A percentile compares a stretch with the other conserved stretches of the same genome.
phyloP scores from a whole-genome alignment of 1,140 invertebrate genomes.

The Antheraea pernyi region DNA sequence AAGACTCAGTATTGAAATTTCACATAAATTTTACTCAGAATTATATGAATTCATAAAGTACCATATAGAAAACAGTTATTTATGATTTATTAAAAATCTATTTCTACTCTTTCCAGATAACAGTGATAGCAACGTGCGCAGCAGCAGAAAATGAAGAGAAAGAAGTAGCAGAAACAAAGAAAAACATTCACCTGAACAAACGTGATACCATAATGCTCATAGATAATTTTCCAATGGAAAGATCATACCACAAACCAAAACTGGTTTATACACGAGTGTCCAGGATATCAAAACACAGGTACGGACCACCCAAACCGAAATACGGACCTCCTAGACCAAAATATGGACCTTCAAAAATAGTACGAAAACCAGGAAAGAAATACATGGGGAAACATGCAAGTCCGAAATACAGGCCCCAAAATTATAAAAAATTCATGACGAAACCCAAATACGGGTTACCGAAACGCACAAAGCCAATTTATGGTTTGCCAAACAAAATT shows the following conservation, averaged over 20 bases:
- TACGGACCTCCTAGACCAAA: conserved; percentile 39
- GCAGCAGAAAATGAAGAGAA: conserved; percentile 23
- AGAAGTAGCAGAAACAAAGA: conserved; percentile 32
- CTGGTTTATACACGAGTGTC: conserved; percentile 55
- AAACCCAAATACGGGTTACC: conserved; percentile 47
- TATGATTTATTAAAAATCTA: conserved; percentile 5
- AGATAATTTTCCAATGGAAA: conserved; percentile 44
- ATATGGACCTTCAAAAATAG: conserved; percentile 23
- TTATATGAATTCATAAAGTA: neutral
- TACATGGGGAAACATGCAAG: conserved; percentile 33
- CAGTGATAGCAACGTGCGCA: conserved; percentile 40
- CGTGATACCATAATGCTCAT: conserved; percentile 52
- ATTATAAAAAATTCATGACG: conserved; percentile 35
- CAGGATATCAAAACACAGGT: conserved; percentile 49
- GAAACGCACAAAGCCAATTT: conserved; percentile 34
- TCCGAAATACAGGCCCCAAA: conserved; percentile 34
- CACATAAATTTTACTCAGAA: neutral
- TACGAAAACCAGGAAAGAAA: conserved; percentile 37
- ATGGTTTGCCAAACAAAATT: conserved; percentile 41
- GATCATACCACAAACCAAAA: conserved; percentile 46
- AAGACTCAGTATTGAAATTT: neutral
- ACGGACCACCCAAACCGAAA: conserved; percentile 37
- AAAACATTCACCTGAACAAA: conserved; percentile 33
- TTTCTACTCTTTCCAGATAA: conserved; percentile 52
- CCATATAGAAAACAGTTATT: neutral